Percentiles rank a stretch among this genome's conserved stretches.
phyloP scores from a whole-genome alignment of 2,888 invertebrate species.

The Aphodius granarius region DNA sequence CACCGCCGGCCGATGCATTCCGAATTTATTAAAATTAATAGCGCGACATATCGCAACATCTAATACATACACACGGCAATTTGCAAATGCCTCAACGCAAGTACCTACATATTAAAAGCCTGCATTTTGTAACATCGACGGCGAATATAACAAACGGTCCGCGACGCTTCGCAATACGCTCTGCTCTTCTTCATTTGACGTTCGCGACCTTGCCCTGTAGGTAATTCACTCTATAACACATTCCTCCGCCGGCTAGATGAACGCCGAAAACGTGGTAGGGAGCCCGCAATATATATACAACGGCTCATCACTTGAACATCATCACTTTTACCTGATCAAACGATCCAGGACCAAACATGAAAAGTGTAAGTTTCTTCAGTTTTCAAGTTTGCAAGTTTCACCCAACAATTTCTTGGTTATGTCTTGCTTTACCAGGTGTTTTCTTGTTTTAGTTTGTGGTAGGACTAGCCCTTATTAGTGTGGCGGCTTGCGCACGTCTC shows the following conservation, averaged over 20 bases:
- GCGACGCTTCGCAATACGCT: too few species aligned
- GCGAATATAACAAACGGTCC: slow-evolving; percentile 3
- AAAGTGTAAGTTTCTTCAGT: slow-evolving; percentile 19
- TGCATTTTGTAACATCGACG: slow-evolving; percentile 9
- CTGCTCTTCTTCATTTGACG: slow-evolving; percentile 16
- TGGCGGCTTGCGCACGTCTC: slow-evolving; percentile 54
- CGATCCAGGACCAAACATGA: slow-evolving; percentile 21
- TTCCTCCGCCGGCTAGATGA: slow-evolving; percentile 18
- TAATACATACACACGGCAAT: background rate
- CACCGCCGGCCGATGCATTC: background rate
- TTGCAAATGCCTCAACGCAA: background rate
- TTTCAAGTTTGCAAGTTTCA: background rate
- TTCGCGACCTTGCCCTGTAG: slow-evolving; percentile 27
- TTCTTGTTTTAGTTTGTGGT: slow-evolving; percentile 21
- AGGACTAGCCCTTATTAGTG: slow-evolving; percentile 20
- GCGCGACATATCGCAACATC: background rate
- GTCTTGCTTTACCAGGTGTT: background rate
- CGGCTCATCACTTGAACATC: slow-evolving; percentile 27
- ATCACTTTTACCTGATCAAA: slow-evolving; percentile 28
- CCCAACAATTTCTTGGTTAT: background rate
- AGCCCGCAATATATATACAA: slow-evolving; percentile 24
- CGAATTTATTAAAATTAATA: background rate
- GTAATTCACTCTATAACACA: slow-evolving; percentile 25
- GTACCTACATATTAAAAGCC: background rate
- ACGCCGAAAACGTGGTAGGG: slow-evolving; percentile 22